Evolutionary conservation across 2,888 invertebrate genomes (phyloP).

Genomic region (Pseudeuparius sepicola): DNA sequence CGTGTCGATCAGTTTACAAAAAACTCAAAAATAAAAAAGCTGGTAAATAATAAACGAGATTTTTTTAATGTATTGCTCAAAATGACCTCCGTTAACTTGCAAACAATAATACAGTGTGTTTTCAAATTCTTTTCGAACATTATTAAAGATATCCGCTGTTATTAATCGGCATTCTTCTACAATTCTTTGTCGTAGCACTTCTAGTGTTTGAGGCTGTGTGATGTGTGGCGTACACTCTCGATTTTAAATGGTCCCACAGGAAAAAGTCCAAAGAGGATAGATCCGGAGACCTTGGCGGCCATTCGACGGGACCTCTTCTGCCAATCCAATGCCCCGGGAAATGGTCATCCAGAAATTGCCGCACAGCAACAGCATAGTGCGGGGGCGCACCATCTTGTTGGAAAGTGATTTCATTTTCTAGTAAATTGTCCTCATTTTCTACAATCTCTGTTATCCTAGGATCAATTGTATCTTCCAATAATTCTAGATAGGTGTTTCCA

Average conservation of each 20-base stretch:
- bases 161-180: slow-evolving; percentile 11
- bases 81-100: slow-evolving; percentile 11
- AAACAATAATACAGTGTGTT: slow-evolving; percentile 11
- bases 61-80: slow-evolving; percentile 7
- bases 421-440: neutral
- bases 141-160: slow-evolving; percentile 11
- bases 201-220: neutral
- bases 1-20: no score
- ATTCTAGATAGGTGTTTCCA: no score
- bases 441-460: no score
- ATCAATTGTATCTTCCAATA: no score
- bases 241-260: slow-evolving; percentile 11
- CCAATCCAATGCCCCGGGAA: slow-evolving; percentile 2
- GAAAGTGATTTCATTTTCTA: slow-evolving; percentile 2
- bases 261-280: slow-evolving; percentile 11
- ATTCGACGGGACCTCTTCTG: slow-evolving; percentile 2
- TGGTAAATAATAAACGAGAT: no score
- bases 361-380: no score
- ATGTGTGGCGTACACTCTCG: slow-evolving; percentile 8
- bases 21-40: no score
- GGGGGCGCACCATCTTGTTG: no score
- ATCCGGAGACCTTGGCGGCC: slow-evolving; percentile 7
- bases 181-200: slow-evolving; percentile 5
- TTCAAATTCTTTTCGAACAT: slow-evolving; percentile 10
- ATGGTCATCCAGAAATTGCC: slow-evolving; percentile 2